Base-by-base conservation (phyloP, 2,797 vertebrate genomes). In the Scleropages formosus region DNA sequence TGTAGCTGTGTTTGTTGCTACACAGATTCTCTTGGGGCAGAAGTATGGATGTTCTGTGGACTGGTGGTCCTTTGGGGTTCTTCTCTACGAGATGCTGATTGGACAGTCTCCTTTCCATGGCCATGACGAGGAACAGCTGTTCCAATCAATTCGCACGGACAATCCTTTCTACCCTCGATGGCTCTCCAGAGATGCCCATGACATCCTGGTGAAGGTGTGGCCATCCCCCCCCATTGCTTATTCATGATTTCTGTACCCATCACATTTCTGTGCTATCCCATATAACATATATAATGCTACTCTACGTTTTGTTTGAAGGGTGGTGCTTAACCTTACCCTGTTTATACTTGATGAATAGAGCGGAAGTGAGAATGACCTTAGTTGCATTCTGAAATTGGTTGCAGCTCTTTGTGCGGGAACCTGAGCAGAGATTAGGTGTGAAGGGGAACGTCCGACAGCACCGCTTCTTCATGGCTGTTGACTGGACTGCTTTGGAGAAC, bases 41-140 rank as follows among this genome's bases (percentile, higher is more conserved):
- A 97, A 95, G 84, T 99, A 99, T 86, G 94, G 94, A 86, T 92
- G 83, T 73, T 96, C 97, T 0, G 96, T 98, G 67, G 98, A 99
- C 87, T 99, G 98, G 98, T 99, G 98, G 98, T 98, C 98, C 0
- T 99, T 98, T 0, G 98, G 96, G 0, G 98, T 99, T 9, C 94
- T 99, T 49, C 90, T 99, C 1, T 99, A 98, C 1, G 98, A 99
- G 88, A 99, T 99, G 97, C 85, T 99, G 64, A 95, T 97, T 0
- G 98, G 97, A 0, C 97, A 99, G 72, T 99, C 98, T 4, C 98
- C 98, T 4, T 99, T 99, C 87, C 96, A 96, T 0, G 97, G 98
- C 12, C 93, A 92, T 3, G 95, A 98, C 0, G 98, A 99, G 61
- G 98, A 99, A 82, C 94, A 98, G 76, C 93, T 99, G 71, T 99